Evolutionary conservation across 1,140 invertebrate genomes (phyloP).

Genomic region (Ceratoteleas bidentatus): DNA sequence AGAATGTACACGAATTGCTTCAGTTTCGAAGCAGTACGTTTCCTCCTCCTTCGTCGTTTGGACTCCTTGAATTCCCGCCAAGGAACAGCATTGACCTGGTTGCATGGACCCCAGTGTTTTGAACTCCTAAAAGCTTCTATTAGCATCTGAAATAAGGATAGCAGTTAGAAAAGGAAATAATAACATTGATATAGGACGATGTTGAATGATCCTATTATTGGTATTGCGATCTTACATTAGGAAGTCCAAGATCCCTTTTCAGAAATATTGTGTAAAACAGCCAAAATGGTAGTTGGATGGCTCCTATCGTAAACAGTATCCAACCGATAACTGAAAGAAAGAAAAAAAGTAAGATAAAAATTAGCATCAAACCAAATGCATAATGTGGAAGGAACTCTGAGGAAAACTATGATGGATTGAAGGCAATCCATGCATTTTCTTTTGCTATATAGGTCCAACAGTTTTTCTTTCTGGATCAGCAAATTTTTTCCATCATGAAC

Average conservation of each 20-base stretch:
- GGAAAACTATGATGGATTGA: no score
- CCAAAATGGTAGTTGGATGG: constrained; percentile 83
- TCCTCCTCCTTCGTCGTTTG: constrained; percentile 71
- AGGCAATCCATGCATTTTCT: no score
- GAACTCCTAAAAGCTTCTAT: constrained; percentile 78
- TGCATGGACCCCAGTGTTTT: constrained; percentile 82
- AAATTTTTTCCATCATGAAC: no score
- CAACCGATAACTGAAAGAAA: constrained; percentile 81
- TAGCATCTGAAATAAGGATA: constrained; percentile 77
- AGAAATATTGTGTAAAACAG: constrained; percentile 79
- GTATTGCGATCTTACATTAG: constrained; percentile 65
- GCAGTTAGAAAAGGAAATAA: constrained; percentile 13
- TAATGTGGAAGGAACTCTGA: no score
- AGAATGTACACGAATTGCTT: constrained; percentile 76
- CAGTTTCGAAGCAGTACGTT: constrained; percentile 71
- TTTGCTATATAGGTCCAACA: no score
- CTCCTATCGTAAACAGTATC: constrained; percentile 82
- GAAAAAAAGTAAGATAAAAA: constrained; percentile 11
- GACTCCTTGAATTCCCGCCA: constrained; percentile 79
- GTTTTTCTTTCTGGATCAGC: no score
- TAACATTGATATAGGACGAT: constrained; percentile 17
- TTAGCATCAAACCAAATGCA: no score
- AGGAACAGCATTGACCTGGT: constrained; percentile 69
- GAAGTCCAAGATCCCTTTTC: constrained; percentile 71
- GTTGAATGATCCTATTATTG: not conserved